These are phyloP conservation scores for Ditylenchus weischeri DNA, from an alignment of 2,888 invertebrate genomes.

Conservation along the genomic window DNA sequence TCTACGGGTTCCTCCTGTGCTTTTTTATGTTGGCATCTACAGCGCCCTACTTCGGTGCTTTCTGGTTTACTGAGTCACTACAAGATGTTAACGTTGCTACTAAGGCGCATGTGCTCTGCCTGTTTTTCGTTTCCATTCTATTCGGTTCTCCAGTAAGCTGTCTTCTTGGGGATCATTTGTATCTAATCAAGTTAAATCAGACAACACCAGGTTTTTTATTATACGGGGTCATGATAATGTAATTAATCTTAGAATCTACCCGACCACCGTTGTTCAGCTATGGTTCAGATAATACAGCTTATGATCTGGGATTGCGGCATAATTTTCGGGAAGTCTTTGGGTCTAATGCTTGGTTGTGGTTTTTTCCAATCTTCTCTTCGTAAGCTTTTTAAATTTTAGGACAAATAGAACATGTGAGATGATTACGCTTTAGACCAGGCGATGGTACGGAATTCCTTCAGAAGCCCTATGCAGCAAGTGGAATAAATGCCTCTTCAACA, in stretches of 20 bases:
- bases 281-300: neutral
- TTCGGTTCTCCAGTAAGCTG: neutral
- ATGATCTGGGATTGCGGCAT: neutral
- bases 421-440: too few species aligned
- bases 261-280: slow-evolving; percentile 6
- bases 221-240: neutral
- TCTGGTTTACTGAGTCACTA: neutral
- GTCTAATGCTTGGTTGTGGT: slow-evolving; percentile 4
- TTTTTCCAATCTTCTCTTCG: slow-evolving; percentile 8
- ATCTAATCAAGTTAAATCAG: neutral
- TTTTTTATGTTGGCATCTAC: slow-evolving; percentile 67
- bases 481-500: too few species aligned
- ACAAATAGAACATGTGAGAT: too few species aligned
- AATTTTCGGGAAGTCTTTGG: slow-evolving; percentile 8
- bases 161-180: neutral
- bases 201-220: slow-evolving; percentile 3
- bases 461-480: too few species aligned
- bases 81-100: neutral
- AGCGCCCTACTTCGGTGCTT: slow-evolving; percentile 68
- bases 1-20: slow-evolving; percentile 53
- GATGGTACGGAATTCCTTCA: too few species aligned
- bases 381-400: neutral
- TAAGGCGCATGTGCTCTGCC: neutral
- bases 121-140: neutral
- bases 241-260: neutral